Evolutionary conservation across 2,113 vertebrate genomes (phyloP).

Genomic region (Alethe diademata): DNA sequence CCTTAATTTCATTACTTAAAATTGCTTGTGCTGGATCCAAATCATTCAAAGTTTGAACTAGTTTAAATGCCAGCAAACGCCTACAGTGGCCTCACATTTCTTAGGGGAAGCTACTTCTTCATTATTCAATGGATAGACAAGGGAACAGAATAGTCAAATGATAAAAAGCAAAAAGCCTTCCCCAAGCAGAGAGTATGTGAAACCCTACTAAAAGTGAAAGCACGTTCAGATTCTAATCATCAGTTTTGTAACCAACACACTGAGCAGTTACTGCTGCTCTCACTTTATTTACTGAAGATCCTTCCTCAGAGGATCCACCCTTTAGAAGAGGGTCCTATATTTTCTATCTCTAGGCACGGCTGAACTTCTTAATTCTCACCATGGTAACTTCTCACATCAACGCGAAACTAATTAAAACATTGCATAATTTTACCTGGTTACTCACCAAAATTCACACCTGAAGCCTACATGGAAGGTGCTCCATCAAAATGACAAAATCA

Average conservation of each 20-base stretch:
- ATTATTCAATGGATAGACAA: not conserved
- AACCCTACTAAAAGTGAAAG: not conserved
- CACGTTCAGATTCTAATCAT: not conserved
- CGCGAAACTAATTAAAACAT: not conserved
- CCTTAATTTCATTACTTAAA: not conserved
- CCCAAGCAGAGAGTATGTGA: not conserved
- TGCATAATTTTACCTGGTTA: not conserved
- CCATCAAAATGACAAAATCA: not conserved
- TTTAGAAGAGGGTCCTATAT: not conserved
- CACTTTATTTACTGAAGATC: not conserved
- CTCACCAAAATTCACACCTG: not conserved
- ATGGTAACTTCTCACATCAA: not conserved
- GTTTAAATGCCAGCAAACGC: not conserved
- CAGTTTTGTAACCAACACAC: not conserved
- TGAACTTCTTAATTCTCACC: not conserved
- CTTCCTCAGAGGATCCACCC: not conserved
- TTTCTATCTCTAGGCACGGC: not conserved
- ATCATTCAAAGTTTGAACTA: not conserved
- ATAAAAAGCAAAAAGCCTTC: not conserved
- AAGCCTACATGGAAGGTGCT: not conserved
- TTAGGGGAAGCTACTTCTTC: not conserved
- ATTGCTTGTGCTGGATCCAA: not conserved
- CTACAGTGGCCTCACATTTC: not conserved
- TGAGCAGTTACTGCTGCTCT: not conserved
- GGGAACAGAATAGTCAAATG: not conserved